Evolutionary conservation across 1,140 invertebrate species (phyloP).

Genomic region (Drosophila albomicans): DNA sequence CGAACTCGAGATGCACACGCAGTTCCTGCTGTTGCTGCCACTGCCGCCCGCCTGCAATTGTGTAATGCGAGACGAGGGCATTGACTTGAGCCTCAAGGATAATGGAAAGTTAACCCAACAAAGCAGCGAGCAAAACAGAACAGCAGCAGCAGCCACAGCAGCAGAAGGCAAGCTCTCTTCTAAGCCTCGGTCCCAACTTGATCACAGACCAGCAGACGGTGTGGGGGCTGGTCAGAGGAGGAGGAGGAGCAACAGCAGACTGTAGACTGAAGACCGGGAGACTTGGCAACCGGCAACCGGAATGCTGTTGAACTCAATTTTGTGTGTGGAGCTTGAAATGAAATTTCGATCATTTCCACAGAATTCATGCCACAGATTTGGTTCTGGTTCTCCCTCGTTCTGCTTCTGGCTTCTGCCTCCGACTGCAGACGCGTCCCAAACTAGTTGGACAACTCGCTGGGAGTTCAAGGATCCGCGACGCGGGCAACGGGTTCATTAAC

Average conservation of each 20-base stretch:
- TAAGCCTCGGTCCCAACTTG: constrained; percentile 22
- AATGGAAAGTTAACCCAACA: constrained; percentile 53
- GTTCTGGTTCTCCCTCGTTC: constrained; percentile 29
- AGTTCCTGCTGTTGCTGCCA: constrained; percentile 16
- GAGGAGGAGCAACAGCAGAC: neutral
- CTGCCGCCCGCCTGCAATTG: constrained; percentile 57
- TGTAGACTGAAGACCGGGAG: constrained; percentile 7
- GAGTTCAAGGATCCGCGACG: constrained; percentile 62
- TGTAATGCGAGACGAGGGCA: constrained; percentile 77
- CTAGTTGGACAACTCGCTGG: constrained; percentile 65
- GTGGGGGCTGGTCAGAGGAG: constrained; percentile 25
- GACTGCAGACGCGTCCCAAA: constrained; percentile 44
- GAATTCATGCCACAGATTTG: constrained; percentile 80
- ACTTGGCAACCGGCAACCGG: constrained; percentile 40
- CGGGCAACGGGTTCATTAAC: constrained; percentile 72
- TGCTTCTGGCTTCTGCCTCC: neutral
- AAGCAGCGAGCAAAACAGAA: neutral
- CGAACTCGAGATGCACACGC: constrained; percentile 35
- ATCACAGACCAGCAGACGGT: constrained; percentile 42
- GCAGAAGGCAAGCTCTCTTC: constrained; percentile 23
- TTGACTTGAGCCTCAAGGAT: constrained; percentile 74
- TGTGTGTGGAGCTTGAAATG: constrained; percentile 56
- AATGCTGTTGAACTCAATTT: constrained; percentile 80
- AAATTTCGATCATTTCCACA: constrained; percentile 80
- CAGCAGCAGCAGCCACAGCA: neutral